phyloP scores from a whole-genome alignment of 2,888 invertebrate genomes.

The Hemithea aestivaria region DNA sequence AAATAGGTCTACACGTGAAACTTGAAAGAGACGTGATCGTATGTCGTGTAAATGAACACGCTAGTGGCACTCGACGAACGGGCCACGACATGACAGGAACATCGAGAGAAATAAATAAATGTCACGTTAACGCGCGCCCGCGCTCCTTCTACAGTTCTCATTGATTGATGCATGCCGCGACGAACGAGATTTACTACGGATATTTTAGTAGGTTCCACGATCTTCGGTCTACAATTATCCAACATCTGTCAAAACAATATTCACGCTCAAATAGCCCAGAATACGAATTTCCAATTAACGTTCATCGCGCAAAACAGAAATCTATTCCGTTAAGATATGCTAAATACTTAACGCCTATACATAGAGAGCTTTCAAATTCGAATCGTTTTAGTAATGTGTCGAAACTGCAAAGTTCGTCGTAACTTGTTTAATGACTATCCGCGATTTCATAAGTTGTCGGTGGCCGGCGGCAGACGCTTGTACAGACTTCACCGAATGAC shows the following conservation, averaged over 20 bases:
- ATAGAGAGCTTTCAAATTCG: conserved; percentile 4
- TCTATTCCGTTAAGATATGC: neutral
- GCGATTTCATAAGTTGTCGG: conserved; percentile 10
- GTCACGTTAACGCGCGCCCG: conserved; percentile 58
- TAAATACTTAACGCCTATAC: neutral
- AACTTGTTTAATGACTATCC: conserved; percentile 21
- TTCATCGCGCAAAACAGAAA: neutral
- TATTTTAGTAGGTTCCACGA: conserved; percentile 26
- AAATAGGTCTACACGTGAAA: conserved; percentile 34
- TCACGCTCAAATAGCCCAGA: neutral
- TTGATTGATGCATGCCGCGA: conserved; percentile 64
- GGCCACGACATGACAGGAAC: conserved; percentile 66
- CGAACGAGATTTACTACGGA: conserved; percentile 42
- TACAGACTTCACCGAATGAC: conserved; percentile 40
- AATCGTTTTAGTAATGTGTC: conserved; percentile 13
- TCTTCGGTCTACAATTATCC: conserved; percentile 10
- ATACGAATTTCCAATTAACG: neutral
- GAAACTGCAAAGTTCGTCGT: conserved; percentile 20
- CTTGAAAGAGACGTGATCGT: conserved; percentile 14
- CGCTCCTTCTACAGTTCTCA: conserved; percentile 46
- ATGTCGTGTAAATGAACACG: conserved; percentile 56
- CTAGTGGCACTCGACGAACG: conserved; percentile 39
- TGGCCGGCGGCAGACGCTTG: conserved; percentile 16
- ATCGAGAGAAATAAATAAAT: conserved; percentile 71
- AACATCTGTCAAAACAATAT: conserved; percentile 15